Evolutionary conservation across 2,113 vertebrate species (phyloP).

Genomic region (Cyphomyrus plagiostoma): DNA sequence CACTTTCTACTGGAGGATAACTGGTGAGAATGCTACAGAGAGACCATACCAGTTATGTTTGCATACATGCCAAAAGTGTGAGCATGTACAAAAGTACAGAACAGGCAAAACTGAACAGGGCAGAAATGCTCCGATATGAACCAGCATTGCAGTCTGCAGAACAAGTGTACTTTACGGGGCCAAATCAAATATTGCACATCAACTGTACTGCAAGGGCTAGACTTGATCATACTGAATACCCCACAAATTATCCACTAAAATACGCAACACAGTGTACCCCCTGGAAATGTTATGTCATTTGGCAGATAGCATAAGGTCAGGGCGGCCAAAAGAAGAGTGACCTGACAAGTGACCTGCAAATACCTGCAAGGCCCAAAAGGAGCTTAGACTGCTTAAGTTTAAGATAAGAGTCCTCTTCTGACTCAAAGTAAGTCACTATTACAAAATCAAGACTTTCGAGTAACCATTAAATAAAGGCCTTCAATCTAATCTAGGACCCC

Average conservation of each 20-base stretch:
- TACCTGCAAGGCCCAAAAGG: not conserved
- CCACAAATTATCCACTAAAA: not conserved
- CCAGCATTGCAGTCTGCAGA: not conserved
- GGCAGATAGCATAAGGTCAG: not conserved
- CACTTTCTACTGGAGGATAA: constrained; percentile 79
- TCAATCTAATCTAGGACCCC: not conserved
- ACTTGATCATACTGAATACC: not conserved
- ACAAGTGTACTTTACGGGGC: not conserved
- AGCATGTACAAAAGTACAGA: not conserved
- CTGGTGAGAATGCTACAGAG: constrained; percentile 71
- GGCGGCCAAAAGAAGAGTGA: not conserved
- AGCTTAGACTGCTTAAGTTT: not conserved
- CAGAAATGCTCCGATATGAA: not conserved
- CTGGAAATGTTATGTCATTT: not conserved
- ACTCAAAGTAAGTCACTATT: not conserved
- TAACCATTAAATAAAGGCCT: not conserved
- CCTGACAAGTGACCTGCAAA: not conserved
- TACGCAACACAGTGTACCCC: not conserved
- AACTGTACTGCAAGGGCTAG: not conserved
- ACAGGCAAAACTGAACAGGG: too few species aligned
- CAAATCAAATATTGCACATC: not conserved
- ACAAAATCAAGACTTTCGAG: not conserved
- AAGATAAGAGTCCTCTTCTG: not conserved
- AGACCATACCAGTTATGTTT: constrained; percentile 38
- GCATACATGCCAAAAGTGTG: not conserved